Conservation (phyloP, 1,140 invertebrate species). For the Brachionus manjavacas region DNA sequence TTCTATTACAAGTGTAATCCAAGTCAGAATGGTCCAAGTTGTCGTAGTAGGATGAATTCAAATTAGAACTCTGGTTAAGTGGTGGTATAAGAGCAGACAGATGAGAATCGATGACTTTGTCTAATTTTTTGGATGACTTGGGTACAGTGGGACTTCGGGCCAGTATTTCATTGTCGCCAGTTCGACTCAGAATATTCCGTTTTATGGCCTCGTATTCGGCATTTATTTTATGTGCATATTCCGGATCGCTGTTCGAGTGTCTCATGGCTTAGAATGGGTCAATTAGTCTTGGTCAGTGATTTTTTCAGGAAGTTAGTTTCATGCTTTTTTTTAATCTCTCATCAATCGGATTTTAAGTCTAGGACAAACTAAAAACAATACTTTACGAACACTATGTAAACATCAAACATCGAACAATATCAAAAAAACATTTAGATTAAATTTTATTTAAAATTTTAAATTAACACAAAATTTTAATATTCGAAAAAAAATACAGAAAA, state of each 20-base stretch:
- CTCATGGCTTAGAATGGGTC: neutral
- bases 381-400: neutral
- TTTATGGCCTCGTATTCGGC: slow-evolving; percentile 28
- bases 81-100: neutral
- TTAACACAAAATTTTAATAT: neutral
- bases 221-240: slow-evolving; percentile 16
- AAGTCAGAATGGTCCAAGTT: neutral
- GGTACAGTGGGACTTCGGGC: neutral
- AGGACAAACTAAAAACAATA: neutral
- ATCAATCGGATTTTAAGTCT: neutral
- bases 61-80: neutral
- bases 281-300: neutral
- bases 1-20: neutral
- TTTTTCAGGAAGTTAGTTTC: neutral
- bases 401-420: neutral
- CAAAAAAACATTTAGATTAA: neutral
- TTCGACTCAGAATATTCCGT: neutral
- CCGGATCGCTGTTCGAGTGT: neutral
- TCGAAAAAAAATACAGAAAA: neutral
- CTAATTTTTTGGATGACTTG: neutral
- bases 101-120: neutral
- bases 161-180: slow-evolving; percentile 11
- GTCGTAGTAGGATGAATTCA: slow-evolving; percentile 22
- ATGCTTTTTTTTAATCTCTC: neutral
- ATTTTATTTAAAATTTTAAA: slow-evolving; percentile 9